Base-by-base conservation (phyloP, 2,888 invertebrate genomes). In the Digitonthophagus gazella region DNA sequence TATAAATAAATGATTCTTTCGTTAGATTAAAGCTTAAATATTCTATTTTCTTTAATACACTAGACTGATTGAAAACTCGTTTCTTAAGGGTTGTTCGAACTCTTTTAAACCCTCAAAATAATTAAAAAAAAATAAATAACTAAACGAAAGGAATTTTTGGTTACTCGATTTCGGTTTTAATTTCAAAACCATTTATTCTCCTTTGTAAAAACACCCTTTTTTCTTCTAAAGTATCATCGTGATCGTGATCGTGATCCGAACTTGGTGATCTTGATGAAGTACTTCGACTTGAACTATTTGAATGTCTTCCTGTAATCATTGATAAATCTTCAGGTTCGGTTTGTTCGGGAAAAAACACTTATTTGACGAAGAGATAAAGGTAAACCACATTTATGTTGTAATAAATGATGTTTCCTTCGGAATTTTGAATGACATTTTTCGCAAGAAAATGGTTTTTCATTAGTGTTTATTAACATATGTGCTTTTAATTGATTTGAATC, bases 401-500 rank as follows among this genome's bases (percentile, higher is more conserved):
- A 85, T 61, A 95, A 86, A 76, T 96, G 96, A 82, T 96, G 95
- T 81, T 94, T 89, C 75, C 95, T 86, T 18, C 95, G 86, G 84
- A 95, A 96, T 73, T 92, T 87, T 74, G 90, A 77, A 72, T 90
- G 90, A 78, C 96, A 96, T 15, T 90, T 87, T 4, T 87, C 87
- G 82, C 96, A 96, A 66, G 89, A 89, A 82, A 93, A 96, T 0
- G 95, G 95, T 76, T 95, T 95, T 81, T 95, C 93, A 54, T 95
- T 94, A 75, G 93, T 93, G 83, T 96, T 96, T 67, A 95, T 93
- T 73, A 96, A 84, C 78, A 91, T 88, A 80, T 96, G 96, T 3
- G 95, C 95, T 83, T 96, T 96, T 67, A 96, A 85, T 81, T 96
- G 96, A 80, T 96, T 96, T 3, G 94, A 93, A 82, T 96, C 96